Evolutionary conservation across 2,797 vertebrate species (phyloP), one percentile per base, ranked within the genome.

Genomic region (Aselliscus stoliczkanus): DNA sequence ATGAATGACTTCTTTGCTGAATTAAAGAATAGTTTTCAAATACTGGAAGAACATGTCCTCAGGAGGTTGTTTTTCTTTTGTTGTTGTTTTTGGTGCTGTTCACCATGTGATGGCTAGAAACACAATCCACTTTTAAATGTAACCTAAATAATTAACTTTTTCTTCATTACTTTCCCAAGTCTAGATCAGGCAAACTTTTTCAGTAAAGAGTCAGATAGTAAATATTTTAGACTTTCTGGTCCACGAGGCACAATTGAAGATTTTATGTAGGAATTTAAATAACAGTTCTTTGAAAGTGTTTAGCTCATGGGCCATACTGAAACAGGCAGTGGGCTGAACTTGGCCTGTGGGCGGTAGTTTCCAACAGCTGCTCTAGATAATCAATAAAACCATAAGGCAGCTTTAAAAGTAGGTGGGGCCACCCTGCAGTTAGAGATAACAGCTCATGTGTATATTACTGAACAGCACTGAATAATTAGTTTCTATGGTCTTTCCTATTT

Each of bases 221-320:
- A 84, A 75, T 86, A 80, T 31, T 58, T 95, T 60, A 60, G 34
- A 12, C 7, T 94, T 77, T 52, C 17, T 23, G 3, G 44, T 50
- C 42, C 10, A 52, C 15, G 27, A 52, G 17, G 58, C 12, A 58
- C 52, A 79, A 67, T 15, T 47, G 37, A 77, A 13, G n/a, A 21
- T 82, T 76, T 47, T 86, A 37, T 6, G 5, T 42, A 29, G 62
- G 7, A 79, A 70, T 29, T 79, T 69, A 88, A 50, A 50, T 34
- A 58, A 39, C 23, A 56, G 23, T 29, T 37, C 4, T 87, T 89
- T 60, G 72, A 69, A 72, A 89, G 18, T 5, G 17, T 56, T 76
- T 56, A 64, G 31, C n/a, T 70, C 69, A 12, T 1, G 0, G n/a
- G 37, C 44, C 11, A 1, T n/a, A n/a, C 0, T 0, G 10, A 58